Conservation (phyloP, 2,797 vertebrate species). For the Notolabrus celidotus region DNA sequence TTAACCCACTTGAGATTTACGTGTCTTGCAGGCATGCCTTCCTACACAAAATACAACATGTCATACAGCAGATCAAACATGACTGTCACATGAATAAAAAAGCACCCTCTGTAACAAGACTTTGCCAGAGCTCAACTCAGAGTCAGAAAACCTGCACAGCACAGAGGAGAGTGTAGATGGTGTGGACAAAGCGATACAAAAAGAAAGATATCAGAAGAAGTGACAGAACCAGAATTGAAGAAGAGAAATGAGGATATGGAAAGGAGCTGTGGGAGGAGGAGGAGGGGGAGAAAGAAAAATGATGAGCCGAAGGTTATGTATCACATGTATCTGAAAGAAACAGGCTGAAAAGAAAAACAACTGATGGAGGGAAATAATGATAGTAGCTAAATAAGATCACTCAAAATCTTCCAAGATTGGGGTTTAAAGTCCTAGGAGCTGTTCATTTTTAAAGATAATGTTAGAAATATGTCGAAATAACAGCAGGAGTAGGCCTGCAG, state of each 20-base stretch:
- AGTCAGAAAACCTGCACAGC: neutral
- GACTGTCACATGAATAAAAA: conserved; percentile 9
- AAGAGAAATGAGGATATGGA: conserved; percentile 10
- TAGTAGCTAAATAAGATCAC: neutral
- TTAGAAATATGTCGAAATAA: neutral
- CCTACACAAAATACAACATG: conserved; percentile 14
- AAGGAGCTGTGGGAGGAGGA: conserved; percentile 1
- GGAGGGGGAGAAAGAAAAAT: conserved; percentile 34
- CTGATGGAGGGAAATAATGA: conserved; percentile 44
- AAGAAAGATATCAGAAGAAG: conserved; percentile 24
- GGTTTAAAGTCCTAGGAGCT: neutral
- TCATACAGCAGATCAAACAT: conserved; percentile 4
- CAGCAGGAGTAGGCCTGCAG: conserved; percentile 6
- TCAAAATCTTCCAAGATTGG: too few relatives aligned
- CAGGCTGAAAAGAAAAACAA: conserved; percentile 12
- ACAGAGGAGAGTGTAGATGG: neutral
- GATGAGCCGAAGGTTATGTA: conserved; percentile 30
- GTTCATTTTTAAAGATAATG: too few relatives aligned
- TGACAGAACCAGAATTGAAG: conserved; percentile 8
- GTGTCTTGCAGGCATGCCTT: conserved; percentile 25
- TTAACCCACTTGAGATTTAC: neutral
- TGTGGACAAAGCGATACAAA: conserved; percentile 8
- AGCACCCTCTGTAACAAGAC: conserved; percentile 1
- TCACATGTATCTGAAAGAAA: conserved; percentile 40
- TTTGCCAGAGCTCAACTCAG: neutral